A percentile compares a stretch with the other conserved stretches of the same genome.
phyloP scores from a whole-genome alignment of 92 coral and sea anemone genomes.

The Parazoanthus atlanticus region DNA sequence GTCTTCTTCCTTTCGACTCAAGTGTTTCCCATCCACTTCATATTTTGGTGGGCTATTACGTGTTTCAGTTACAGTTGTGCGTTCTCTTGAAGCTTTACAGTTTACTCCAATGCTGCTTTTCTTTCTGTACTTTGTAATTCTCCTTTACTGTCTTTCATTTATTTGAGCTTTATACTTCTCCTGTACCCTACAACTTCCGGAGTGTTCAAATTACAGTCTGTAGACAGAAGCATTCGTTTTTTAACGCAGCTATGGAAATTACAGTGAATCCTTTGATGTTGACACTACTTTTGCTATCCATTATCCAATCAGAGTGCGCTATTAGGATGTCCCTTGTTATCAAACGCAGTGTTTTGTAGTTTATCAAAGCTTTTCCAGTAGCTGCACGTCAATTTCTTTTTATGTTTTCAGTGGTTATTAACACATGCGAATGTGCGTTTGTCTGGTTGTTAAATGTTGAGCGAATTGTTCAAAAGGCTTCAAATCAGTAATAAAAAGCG shows the following conservation, averaged over 20 bases:
- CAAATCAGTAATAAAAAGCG: neutral
- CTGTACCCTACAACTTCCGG: neutral
- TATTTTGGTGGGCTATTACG: neutral
- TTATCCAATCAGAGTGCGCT: neutral
- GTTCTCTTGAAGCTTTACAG: too few relatives aligned
- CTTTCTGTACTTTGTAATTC: too few relatives aligned
- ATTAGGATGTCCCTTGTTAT: neutral
- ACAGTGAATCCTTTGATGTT: neutral
- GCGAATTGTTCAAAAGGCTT: neutral
- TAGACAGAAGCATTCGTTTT: neutral
- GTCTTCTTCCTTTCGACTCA: neutral
- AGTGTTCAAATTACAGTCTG: neutral
- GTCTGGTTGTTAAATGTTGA: neutral
- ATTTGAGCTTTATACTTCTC: neutral
- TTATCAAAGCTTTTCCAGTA: neutral
- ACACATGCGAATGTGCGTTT: neutral
- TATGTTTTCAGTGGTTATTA: neutral
- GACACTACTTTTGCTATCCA: neutral
- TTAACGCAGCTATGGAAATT: neutral
- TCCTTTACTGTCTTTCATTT: too few relatives aligned
- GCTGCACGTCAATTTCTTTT: conserved; percentile 1
- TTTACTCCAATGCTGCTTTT: too few relatives aligned
- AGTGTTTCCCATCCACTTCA: neutral
- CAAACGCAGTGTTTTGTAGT: neutral
- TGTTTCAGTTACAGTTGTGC: too few relatives aligned